phyloP scores from a whole-genome alignment of 2,888 invertebrate genomes.

The Dusona sp. region DNA sequence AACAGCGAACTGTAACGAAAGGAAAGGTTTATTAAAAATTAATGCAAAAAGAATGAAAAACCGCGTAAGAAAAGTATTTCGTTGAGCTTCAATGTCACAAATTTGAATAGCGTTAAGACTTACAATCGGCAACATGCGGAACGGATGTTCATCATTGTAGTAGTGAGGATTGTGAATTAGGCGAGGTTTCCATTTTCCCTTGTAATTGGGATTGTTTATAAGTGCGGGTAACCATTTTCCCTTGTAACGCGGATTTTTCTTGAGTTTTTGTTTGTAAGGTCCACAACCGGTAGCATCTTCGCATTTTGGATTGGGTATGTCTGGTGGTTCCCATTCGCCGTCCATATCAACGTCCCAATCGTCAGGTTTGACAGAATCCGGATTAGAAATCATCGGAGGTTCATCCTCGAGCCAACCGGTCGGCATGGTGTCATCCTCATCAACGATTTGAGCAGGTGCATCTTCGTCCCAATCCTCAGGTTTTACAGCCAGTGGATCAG shows the following conservation, averaged over 20 bases:
- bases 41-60: neutral
- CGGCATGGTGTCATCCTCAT: slow-evolving; percentile 93
- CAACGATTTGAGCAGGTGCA: slow-evolving; percentile 95
- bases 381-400: slow-evolving; percentile 94
- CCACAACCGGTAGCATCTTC: slow-evolving; percentile 94
- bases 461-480: slow-evolving; percentile 99
- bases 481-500: slow-evolving; percentile 94
- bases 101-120: slow-evolving; percentile 84
- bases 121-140: slow-evolving; percentile 95
- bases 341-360: slow-evolving; percentile 99
- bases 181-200: slow-evolving; percentile 97
- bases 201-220: slow-evolving; percentile 96
- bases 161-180: slow-evolving; percentile 96
- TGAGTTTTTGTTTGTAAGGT: slow-evolving; percentile 92
- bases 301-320: slow-evolving; percentile 96
- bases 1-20: slow-evolving; percentile 91
- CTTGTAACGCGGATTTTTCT: slow-evolving; percentile 96
- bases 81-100: neutral
- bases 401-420: slow-evolving; percentile 97
- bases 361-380: slow-evolving; percentile 93
- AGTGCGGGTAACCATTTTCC: slow-evolving; percentile 96
- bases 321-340: slow-evolving; percentile 98
- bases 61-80: neutral
- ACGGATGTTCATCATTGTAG: slow-evolving; percentile 96
- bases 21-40: neutral